A percentile compares a stretch with the other conserved stretches of the same genome.
These are phyloP conservation scores for Nymphalis urticae DNA, from an alignment of 2,888 invertebrate genomes.

Conservation along the genomic window DNA sequence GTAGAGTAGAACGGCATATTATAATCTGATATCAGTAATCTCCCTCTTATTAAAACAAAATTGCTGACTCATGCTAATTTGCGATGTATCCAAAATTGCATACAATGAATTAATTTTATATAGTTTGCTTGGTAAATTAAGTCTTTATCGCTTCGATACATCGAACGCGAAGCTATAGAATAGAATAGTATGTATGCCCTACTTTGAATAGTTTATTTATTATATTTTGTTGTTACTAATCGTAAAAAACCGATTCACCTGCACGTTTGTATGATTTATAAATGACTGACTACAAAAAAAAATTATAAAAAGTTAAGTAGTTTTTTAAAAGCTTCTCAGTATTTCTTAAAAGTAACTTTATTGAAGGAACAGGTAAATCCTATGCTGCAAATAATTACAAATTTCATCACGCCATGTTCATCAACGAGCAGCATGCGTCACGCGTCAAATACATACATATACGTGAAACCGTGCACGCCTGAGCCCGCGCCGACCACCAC, in stretches of 20 bases:
- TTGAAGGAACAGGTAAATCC: conserved; percentile 1
- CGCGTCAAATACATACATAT: conserved; percentile 22
- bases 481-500: conserved; percentile 32
- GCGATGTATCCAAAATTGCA: conserved; percentile 17
- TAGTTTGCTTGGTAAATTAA: too few species aligned
- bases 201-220: too few species aligned
- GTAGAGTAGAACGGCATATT: conserved; percentile 26
- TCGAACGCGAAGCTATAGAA: too few species aligned
- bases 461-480: conserved; percentile 31
- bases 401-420: conserved; percentile 38
- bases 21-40: conserved; percentile 19
- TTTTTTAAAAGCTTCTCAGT: too few species aligned
- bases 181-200: too few species aligned
- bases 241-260: too few species aligned
- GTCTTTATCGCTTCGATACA: too few species aligned
- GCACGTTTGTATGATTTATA: too few species aligned
- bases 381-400: conserved; percentile 31
- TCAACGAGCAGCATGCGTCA: conserved; percentile 33
- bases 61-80: conserved; percentile 29
- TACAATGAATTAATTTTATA: too few species aligned
- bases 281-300: too few species aligned
- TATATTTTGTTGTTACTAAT: too few species aligned
- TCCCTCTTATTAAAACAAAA: conserved; percentile 14
- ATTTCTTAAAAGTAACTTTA: not conserved
- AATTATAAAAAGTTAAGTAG: too few species aligned